Base-by-base conservation (phyloP, 1,140 invertebrate species). In the Akabosia matsudoensis region DNA sequence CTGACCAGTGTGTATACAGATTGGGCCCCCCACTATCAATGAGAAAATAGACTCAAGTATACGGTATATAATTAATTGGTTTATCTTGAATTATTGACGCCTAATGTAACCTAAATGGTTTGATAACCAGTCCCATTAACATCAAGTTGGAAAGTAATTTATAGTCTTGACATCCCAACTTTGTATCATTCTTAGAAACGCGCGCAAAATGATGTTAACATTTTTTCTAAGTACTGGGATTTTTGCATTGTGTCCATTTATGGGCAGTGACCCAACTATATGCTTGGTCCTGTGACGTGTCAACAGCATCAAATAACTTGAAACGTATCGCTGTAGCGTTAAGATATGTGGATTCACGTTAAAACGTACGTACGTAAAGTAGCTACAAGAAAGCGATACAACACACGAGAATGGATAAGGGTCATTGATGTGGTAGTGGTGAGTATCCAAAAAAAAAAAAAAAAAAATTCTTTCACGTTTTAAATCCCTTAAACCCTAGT, bases 71-170 rank as follows among this genome's bases (percentile, higher is more conserved):
- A 76, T 76, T 76, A 76, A 76, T 76, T 76, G 52, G 13, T 30
- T 34, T 28, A 24, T 56, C 52, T 33, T 76, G 51, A 76, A 72
- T 76, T 76, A 76, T 76, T 76, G 52, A 70, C 75, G 70, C 75
- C 75, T 72, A 72, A 72, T 72, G 67, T 72, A 76, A 72, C 28
- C 34, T 33, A 56, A 72, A 76, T 56, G 67, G 22, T 71, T 33
- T 33, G 67, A 52, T 54, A 67, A 67, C 61, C 61, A 28, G 61
- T 67, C 61, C 61, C 61, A 67, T 67, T 67, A 67, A 67, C 61
- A 67, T 67, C 61, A 67, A 24, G 26, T 67, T 4, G 10, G 31
- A 28, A 67, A 24, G 13, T 67, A 30, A 67, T 67, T 67, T 67
- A 67, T 67, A 30, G 31, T 24, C 24, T 30, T 30, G 61, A 28